A percentile compares a stretch with the other conserved stretches of the same genome.
Evolutionary conservation across 2,888 invertebrate species (phyloP).

Genomic region (Diarsia mendica): DNA sequence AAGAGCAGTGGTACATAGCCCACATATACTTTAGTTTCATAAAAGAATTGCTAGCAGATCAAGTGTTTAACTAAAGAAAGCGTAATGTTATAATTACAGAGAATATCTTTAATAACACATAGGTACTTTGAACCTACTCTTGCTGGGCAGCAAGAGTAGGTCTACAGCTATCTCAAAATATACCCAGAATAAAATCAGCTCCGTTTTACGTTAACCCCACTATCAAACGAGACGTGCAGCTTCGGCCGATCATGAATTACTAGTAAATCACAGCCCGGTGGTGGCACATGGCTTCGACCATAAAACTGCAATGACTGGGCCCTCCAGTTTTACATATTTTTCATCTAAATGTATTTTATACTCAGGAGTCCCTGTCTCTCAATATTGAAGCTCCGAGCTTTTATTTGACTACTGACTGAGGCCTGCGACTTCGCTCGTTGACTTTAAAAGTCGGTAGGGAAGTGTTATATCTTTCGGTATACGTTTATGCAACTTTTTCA

Average conservation of each 20-base stretch:
- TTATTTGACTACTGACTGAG: constrained; percentile 37
- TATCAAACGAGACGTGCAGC: constrained; percentile 25
- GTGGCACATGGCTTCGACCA: constrained; percentile 20
- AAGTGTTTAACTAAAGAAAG: too few relatives aligned
- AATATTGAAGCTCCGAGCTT: constrained; percentile 32
- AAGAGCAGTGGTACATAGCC: too few relatives aligned
- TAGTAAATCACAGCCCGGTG: constrained; percentile 40
- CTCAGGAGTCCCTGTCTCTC: constrained; percentile 1
- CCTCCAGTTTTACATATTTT: constrained; percentile 19
- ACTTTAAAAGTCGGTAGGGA: constrained; percentile 6
- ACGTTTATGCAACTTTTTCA: background rate
- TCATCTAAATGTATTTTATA: constrained; percentile 22
- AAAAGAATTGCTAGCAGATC: too few relatives aligned
- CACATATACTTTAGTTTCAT: too few relatives aligned
- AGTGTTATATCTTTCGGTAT: background rate
- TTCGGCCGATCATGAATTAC: constrained; percentile 24
- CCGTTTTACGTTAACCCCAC: background rate
- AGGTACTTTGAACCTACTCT: too few relatives aligned
- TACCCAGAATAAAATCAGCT: background rate
- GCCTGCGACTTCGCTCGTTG: constrained; percentile 1
- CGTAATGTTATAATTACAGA: too few relatives aligned
- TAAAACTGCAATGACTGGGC: constrained; percentile 41
- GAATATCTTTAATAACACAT: too few relatives aligned
- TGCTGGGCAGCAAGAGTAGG: too few relatives aligned
- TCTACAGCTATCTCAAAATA: background rate